phyloP scores from a whole-genome alignment of 2,797 vertebrate genomes.

The Diglossa cyanea region DNA sequence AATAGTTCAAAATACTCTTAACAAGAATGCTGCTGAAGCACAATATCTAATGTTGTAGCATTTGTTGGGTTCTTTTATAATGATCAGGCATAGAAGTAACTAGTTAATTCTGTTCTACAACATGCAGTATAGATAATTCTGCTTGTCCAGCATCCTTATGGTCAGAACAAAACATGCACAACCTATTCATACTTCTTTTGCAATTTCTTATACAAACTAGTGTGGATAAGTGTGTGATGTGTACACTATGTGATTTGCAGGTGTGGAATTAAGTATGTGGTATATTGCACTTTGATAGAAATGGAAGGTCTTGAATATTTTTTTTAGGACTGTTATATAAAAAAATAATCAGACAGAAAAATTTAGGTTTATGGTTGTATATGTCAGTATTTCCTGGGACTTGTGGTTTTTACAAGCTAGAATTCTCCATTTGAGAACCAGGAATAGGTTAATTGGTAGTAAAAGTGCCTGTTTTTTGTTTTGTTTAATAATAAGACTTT shows the following conservation, averaged over 20 bases:
- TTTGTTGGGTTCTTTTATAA: neutral
- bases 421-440: neutral
- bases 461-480: neutral
- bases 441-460: neutral
- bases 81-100: neutral
- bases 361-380: neutral
- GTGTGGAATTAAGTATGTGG: slow-evolving; percentile 35
- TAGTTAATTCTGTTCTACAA: neutral
- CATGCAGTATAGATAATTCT: neutral
- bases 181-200: neutral
- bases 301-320: slow-evolving; percentile 15
- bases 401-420: neutral
- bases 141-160: neutral
- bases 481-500: neutral
- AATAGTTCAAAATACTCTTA: neutral
- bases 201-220: neutral
- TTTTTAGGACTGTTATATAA: slow-evolving; percentile 13
- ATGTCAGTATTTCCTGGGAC: neutral
- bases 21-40: neutral
- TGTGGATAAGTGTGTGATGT: neutral
- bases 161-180: neutral
- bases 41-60: neutral
- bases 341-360: neutral
- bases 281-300: slow-evolving; percentile 64
- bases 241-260: slow-evolving; percentile 25